Conservation (phyloP, 2,113 vertebrate species). For the Gobius niger region DNA sequence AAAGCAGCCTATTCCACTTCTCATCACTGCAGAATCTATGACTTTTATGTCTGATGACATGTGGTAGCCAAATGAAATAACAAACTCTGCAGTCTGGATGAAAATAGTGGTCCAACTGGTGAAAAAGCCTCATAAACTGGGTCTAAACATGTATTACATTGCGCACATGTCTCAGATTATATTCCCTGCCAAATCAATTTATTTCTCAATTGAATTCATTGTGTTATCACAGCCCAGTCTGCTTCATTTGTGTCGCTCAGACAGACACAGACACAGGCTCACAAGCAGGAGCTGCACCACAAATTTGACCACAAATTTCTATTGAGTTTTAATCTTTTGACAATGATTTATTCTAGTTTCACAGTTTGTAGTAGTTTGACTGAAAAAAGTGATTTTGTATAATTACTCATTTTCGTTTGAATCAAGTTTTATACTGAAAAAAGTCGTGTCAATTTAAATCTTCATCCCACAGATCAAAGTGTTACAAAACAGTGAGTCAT, state of each 20-base stretch:
- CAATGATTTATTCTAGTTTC: not conserved
- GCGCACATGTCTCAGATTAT: conserved; percentile 44
- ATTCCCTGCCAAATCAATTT: conserved; percentile 42
- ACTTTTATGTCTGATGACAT: not conserved
- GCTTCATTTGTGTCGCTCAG: conserved; percentile 2
- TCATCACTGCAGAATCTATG: not conserved
- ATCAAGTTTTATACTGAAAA: not conserved
- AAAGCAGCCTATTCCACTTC: not conserved
- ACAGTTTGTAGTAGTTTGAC: not conserved
- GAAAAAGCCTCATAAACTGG: conserved; percentile 42
- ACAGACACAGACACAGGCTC: not conserved
- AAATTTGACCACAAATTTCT: not conserved
- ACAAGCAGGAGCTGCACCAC: conserved; percentile 51
- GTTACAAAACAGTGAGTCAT: too few relatives aligned
- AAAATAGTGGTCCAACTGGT: conserved; percentile 32
- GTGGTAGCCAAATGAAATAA: conserved; percentile 8
- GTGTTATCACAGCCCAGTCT: conserved; percentile 10
- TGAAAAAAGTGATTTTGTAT: too few relatives aligned
- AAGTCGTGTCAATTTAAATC: too few relatives aligned
- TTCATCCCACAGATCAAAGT: too few relatives aligned
- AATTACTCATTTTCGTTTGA: not conserved
- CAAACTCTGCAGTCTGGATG: conserved; percentile 26
- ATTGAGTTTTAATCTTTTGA: too few relatives aligned
- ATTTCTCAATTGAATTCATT: conserved; percentile 20
- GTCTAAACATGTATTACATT: conserved; percentile 35